Evolutionary conservation across 1,140 invertebrate genomes (phyloP), one percentile per base, ranked within the genome.

Genomic region (Drosophila kohkoa): DNA sequence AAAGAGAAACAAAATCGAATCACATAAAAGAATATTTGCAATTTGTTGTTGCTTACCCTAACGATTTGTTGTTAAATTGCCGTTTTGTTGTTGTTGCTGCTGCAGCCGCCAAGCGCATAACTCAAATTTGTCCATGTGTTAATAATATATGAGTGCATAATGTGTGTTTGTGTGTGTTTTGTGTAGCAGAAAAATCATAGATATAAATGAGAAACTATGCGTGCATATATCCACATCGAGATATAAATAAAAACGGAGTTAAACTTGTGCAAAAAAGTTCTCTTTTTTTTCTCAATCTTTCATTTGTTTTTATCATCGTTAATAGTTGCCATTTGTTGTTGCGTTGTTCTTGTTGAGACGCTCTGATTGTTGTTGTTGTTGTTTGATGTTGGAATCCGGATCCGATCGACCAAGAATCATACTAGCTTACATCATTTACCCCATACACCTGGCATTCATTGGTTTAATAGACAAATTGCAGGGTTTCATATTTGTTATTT

Each of bases 311-410:
- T 48, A 1, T 32, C 28, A 20, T 67, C 30, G 57, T 69, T 20
- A 74, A 62, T 74, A 62, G 43, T 74, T 60, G 65, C 71, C 71
- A 74, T 69, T 74, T 74, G 55, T 68, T 68, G 65, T 74, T 43
- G 41, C 57, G 57, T 68, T 69, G 65, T 69, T 72, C 28, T 48
- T 70, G 49, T 60, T 52, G 28, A 25, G 20, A 15, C 35, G 45
- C 38, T 55, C 25, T 30, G 49, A 7, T 38, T 20, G 28, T 25
- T 64, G 8, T 35, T 25, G 46, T 16, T 45, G 51, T 41, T 43
- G 15, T 55, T 41, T 46, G 8, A 28, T 62, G 59, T 15, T 30
- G 38, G 25, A 30, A 45, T 32, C 52, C 45, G 55, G 46, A 45
- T 32, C 52, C 45, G 55, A 68, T 51, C 35, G 20, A 25, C 20